These are phyloP conservation scores for Phoxinus dragarum DNA, from an alignment of 2,797 vertebrate species.

Conservation along the genomic window DNA sequence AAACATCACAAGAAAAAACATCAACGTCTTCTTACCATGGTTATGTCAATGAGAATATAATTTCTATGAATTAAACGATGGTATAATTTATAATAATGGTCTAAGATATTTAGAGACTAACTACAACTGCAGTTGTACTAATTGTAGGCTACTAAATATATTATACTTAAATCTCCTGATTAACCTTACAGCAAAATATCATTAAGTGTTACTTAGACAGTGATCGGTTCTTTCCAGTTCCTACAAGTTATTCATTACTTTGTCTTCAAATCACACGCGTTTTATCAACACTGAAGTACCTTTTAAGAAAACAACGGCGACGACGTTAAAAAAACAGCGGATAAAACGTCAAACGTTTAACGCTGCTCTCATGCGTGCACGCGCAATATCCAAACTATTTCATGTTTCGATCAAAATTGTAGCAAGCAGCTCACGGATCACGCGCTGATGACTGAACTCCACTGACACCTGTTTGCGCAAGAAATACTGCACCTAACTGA, in stretches of 20 bases:
- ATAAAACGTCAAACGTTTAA: neutral
- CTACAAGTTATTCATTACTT: neutral
- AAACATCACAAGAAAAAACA: neutral
- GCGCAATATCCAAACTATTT: neutral
- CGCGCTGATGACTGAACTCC: conserved; percentile 8
- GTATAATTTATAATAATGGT: neutral
- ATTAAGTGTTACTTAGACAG: neutral
- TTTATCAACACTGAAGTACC: neutral
- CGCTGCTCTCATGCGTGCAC: neutral
- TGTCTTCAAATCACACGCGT: neutral
- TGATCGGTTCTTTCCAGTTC: neutral
- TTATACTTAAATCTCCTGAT: neutral
- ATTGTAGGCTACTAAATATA: neutral
- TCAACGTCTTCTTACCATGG: neutral
- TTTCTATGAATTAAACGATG: neutral
- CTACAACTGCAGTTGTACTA: neutral
- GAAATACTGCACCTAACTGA: neutral
- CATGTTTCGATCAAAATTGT: neutral
- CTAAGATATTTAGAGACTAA: neutral
- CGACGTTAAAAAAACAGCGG: neutral
- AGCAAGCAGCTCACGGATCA: neutral
- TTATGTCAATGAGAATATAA: neutral
- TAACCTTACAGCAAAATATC: neutral
- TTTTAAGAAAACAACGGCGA: neutral
- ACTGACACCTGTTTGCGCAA: conserved; percentile 35